Conservation (phyloP, 2,797 vertebrate species). For the Apodemus agrarius region DNA sequence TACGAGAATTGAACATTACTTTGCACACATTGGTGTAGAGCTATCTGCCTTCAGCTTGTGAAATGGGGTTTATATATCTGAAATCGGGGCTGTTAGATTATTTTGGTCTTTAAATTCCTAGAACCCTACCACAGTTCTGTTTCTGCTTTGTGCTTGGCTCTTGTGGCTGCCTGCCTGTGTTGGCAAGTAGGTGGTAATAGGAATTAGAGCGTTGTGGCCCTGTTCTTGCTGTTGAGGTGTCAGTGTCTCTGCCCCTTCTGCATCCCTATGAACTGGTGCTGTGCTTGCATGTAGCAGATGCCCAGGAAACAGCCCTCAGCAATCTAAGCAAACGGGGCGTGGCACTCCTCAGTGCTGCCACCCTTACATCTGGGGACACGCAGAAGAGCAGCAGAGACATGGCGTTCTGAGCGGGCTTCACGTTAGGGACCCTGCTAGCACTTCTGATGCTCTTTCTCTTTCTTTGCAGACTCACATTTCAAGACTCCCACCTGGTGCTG, state of each 20-base stretch:
- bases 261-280: neutral
- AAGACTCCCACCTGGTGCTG: slow-evolving; percentile 96
- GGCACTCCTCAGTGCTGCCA: neutral
- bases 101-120: slow-evolving; percentile 15
- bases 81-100: neutral
- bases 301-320: neutral
- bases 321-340: neutral
- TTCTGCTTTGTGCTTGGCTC: neutral
- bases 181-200: neutral
- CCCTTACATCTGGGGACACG: neutral
- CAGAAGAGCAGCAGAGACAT: neutral
- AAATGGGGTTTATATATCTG: too few species aligned
- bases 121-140: neutral
- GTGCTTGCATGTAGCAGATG: neutral
- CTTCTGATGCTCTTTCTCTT: slow-evolving; percentile 72
- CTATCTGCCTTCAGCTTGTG: slow-evolving; percentile 13
- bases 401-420: neutral
- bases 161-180: neutral
- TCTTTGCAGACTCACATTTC: slow-evolving; percentile 97
- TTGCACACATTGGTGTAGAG: neutral
- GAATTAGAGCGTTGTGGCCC: neutral
- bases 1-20: neutral
- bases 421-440: neutral
- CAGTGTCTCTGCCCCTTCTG: neutral
- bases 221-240: neutral